Conservation (phyloP, 2,888 invertebrate genomes). For the Gastrophysa polygoni region DNA sequence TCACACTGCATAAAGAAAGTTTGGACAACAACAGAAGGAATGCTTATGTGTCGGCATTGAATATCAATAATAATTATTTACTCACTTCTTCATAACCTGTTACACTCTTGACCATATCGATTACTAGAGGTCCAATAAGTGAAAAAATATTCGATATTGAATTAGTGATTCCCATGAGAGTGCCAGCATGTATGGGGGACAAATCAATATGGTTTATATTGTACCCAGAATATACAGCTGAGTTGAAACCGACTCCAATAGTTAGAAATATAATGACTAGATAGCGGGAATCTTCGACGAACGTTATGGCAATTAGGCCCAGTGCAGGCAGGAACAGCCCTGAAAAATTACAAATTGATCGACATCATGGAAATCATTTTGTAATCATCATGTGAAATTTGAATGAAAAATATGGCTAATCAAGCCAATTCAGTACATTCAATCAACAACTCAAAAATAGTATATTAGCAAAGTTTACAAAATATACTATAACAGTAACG, state of each 20-base stretch:
- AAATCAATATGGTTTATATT: conserved; percentile 80
- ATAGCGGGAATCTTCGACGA: conserved; percentile 59
- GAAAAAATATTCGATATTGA: conserved; percentile 64
- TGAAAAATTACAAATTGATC: conserved; percentile 52
- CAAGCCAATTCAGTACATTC: too few species aligned
- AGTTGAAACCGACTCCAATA: conserved; percentile 76
- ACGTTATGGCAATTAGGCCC: conserved; percentile 67
- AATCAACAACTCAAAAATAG: too few species aligned
- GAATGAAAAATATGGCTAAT: too few species aligned
- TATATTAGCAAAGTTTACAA: too few species aligned
- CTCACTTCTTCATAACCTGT: conserved; percentile 65
- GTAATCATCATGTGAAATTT: too few species aligned
- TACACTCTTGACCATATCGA: conserved; percentile 63
- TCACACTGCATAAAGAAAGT: too few species aligned
- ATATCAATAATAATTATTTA: too few species aligned
- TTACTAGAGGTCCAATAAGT: conserved; percentile 70
- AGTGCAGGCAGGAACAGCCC: conserved; percentile 65
- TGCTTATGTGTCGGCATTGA: too few species aligned
- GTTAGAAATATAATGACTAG: conserved; percentile 71
- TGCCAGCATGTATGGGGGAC: conserved; percentile 81
- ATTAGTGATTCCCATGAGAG: conserved; percentile 82
- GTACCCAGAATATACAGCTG: conserved; percentile 76
- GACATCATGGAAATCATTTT: too few species aligned
- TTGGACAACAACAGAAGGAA: too few species aligned
- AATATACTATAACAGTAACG: too few species aligned